phyloP scores from a whole-genome alignment of 2,113 vertebrate species.

The Centrocercus urophasianus region DNA sequence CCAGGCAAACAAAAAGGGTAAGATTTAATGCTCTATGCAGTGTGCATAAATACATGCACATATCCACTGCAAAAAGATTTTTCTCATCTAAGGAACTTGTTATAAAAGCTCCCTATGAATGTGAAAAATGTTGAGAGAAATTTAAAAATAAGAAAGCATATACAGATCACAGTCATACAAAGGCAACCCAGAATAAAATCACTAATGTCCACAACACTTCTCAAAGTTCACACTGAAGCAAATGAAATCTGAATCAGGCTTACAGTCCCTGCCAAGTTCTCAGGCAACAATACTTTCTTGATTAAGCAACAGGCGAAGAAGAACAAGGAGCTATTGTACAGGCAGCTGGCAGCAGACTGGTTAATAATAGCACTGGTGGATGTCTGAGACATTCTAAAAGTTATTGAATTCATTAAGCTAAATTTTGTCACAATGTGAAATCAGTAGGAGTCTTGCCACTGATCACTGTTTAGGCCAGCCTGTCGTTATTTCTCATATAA shows the following conservation, averaged over 20 bases:
- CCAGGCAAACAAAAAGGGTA: constrained; percentile 45
- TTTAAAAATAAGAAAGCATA: neutral
- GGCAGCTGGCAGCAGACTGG: constrained; percentile 44
- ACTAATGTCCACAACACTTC: neutral
- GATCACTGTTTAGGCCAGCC: neutral
- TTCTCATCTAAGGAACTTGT: neutral
- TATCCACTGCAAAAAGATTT: neutral
- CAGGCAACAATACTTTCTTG: constrained; percentile 52
- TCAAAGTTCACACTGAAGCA: constrained; percentile 11
- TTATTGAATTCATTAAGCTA: constrained; percentile 53
- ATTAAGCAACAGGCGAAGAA: constrained; percentile 48
- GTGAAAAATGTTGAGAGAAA: constrained; percentile 5
- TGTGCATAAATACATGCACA: neutral
- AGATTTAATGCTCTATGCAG: constrained; percentile 44
- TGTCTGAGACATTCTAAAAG: constrained; percentile 41
- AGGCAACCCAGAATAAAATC: constrained; percentile 5
- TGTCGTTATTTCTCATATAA: neutral
- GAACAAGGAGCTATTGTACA: constrained; percentile 52
- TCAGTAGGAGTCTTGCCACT: neutral
- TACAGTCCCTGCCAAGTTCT: constrained; percentile 51
- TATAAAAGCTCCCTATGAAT: constrained; percentile 1
- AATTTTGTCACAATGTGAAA: constrained; percentile 40
- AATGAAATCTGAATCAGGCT: constrained; percentile 47
- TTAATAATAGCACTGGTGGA: constrained; percentile 31
- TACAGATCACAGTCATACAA: neutral